Conservation (phyloP, 2,888 invertebrate species). For the Amphiduros pacificus region DNA sequence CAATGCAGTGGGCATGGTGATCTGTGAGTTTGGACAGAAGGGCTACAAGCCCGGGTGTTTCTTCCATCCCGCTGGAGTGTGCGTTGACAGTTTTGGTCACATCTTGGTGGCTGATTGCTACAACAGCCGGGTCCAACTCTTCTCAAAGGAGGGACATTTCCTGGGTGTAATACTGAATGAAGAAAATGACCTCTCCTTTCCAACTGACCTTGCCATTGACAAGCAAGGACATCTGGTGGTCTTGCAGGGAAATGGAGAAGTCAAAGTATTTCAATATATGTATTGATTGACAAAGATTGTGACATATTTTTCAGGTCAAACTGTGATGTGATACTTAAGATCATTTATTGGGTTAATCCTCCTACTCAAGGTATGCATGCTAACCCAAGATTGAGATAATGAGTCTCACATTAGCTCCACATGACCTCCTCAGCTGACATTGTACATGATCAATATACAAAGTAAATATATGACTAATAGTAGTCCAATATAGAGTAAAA, state of each 20-base stretch:
- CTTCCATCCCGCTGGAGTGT: conserved; percentile 17
- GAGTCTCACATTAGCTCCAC: too few relatives aligned
- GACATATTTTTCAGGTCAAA: background rate
- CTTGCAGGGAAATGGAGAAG: conserved; percentile 4
- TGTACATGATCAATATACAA: too few relatives aligned
- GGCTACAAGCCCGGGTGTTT: conserved; percentile 4
- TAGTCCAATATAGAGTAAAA: too few relatives aligned
- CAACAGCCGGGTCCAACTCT: conserved; percentile 14
- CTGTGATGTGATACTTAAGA: background rate
- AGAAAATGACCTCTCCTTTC: background rate
- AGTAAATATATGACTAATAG: too few relatives aligned
- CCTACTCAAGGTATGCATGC: too few relatives aligned
- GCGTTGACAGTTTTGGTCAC: conserved; percentile 11
- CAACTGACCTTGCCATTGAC: conserved; percentile 12
- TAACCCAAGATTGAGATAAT: too few relatives aligned
- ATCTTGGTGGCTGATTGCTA: conserved; percentile 14
- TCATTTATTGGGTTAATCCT: too few relatives aligned
- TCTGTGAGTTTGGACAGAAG: conserved; percentile 3
- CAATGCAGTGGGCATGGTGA: background rate
- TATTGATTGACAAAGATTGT: background rate
- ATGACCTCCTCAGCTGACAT: too few relatives aligned
- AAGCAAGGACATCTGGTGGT: conserved; percentile 3
- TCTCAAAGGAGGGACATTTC: conserved; percentile 9
- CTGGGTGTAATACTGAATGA: background rate
- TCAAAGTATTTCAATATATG: conserved; percentile 5